phyloP scores from a whole-genome alignment of 2,797 vertebrate species.

The Xenentodon cancila region DNA sequence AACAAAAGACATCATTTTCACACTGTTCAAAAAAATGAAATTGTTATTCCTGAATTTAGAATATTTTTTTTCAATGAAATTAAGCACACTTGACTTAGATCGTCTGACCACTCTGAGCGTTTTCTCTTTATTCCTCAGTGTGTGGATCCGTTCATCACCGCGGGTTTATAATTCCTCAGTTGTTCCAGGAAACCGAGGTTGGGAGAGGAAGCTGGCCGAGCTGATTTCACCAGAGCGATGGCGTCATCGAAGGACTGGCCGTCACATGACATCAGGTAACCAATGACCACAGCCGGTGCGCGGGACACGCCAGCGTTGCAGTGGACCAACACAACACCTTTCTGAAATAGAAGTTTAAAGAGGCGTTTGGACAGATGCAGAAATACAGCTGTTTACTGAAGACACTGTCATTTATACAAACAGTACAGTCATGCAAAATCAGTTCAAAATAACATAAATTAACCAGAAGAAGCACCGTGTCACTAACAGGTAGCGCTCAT shows the following conservation, averaged over 20 bases:
- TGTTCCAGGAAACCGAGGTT: conserved; percentile 94
- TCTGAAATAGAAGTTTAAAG: conserved; percentile 70
- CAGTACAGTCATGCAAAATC: too few relatives aligned
- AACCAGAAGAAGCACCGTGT: too few relatives aligned
- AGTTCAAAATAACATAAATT: too few relatives aligned
- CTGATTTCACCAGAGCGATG: conserved; percentile 88
- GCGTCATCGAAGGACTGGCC: conserved; percentile 86
- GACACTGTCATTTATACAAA: too few relatives aligned
- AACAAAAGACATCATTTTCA: too few relatives aligned
- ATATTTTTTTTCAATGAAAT: not conserved
- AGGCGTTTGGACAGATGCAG: not conserved
- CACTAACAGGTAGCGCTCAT: too few relatives aligned
- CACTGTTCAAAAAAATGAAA: too few relatives aligned
- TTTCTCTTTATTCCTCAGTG: conserved; percentile 22
- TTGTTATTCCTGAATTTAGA: too few relatives aligned
- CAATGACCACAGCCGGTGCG: conserved; percentile 88
- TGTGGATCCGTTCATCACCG: conserved; percentile 43
- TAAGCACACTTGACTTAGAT: not conserved
- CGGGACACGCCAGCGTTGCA: conserved; percentile 94
- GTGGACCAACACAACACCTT: conserved; percentile 91
- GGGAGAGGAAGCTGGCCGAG: conserved; percentile 87
- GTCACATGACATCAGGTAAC: conserved; percentile 92
- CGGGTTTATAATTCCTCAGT: conserved; percentile 80
- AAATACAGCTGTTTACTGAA: too few relatives aligned
- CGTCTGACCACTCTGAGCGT: not conserved